A percentile compares a stretch with the other conserved stretches of the same genome.
phyloP scores from a whole-genome alignment of 2,888 invertebrate genomes.

The Acanthopleura granulata region DNA sequence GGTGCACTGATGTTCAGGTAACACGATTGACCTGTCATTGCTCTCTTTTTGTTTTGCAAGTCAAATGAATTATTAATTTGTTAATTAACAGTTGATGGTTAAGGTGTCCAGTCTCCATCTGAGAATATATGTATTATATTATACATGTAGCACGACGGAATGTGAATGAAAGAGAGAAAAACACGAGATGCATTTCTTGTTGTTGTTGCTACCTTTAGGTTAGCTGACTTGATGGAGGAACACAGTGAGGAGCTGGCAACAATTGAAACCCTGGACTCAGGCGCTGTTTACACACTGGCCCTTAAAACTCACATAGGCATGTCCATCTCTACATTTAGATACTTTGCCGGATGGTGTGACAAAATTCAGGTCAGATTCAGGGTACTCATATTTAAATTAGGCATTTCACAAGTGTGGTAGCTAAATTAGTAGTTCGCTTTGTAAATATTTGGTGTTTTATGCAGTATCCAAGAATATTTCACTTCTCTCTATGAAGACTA shows the following conservation, averaged over 20 bases:
- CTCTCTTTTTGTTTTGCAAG: no score
- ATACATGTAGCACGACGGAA: no score
- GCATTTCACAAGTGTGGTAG: no score
- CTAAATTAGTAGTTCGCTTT: no score
- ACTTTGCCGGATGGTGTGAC: slow-evolving; percentile 97
- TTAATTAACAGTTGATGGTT: no score
- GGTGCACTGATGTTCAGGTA: slow-evolving; percentile 86
- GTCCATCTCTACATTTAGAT: slow-evolving; percentile 97
- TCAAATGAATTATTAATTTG: no score
- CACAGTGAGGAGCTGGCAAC: slow-evolving; percentile 96
- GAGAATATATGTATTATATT: no score
- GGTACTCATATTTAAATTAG: no score
- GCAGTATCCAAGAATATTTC: background rate
- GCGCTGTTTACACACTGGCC: slow-evolving; percentile 96
- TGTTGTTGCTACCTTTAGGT: slow-evolving; percentile 70
- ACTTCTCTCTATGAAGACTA: no score
- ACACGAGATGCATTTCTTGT: no score
- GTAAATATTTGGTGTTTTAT: background rate
- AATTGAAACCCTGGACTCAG: slow-evolving; percentile 92
- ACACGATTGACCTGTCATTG: slow-evolving; percentile 41
- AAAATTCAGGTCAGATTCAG: slow-evolving; percentile 80
- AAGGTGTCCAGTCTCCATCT: no score
- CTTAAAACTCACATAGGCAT: slow-evolving; percentile 97
- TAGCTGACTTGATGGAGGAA: slow-evolving; percentile 95
- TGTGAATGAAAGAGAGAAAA: no score